These are phyloP conservation scores for Anoplophora glabripennis DNA, from an alignment of 1,140 invertebrate genomes.

Conservation along the genomic window DNA sequence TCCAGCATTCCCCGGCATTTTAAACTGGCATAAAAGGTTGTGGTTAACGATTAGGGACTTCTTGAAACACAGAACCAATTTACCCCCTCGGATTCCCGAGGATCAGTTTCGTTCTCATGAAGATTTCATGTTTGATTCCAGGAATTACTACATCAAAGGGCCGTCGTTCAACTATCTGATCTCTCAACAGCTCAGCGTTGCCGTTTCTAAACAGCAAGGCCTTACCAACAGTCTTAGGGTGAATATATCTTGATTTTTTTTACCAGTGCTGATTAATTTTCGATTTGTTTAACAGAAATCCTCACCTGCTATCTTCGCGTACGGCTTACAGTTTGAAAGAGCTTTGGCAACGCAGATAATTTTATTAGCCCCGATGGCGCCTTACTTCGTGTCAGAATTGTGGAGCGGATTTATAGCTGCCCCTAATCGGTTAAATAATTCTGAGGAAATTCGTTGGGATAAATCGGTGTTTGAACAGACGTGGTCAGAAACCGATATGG, in stretches of 20 bases:
- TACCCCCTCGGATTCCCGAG: conserved; percentile 36
- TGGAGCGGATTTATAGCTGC: conserved; percentile 75
- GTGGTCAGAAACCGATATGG: conserved; percentile 78
- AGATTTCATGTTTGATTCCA: conserved; percentile 64
- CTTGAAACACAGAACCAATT: conserved; percentile 51
- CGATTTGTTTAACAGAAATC: conserved; percentile 49
- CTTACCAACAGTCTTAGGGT: conserved; percentile 75
- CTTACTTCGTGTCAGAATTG: conserved; percentile 86
- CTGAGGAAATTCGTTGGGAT: conserved; percentile 61
- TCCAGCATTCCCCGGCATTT: conserved; percentile 72
- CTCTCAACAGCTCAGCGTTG: conserved; percentile 77
- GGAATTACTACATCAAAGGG: conserved; percentile 76
- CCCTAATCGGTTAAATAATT: conserved; percentile 53
- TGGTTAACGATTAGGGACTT: conserved; percentile 73
- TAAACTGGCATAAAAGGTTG: conserved; percentile 78
- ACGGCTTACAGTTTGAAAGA: conserved; percentile 72
- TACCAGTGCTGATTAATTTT: not conserved
- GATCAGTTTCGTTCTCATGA: conserved; percentile 60
- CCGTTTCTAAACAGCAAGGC: conserved; percentile 81
- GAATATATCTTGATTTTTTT: too few relatives aligned
- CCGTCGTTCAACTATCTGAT: conserved; percentile 68
- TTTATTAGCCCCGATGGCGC: conserved; percentile 81
- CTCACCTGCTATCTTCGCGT: conserved; percentile 57
- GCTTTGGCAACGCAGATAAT: conserved; percentile 76
- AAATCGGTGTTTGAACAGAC: conserved; percentile 65